Conservation (phyloP, 23 tunicate genomes). For the Oikopleura dioica region DNA sequence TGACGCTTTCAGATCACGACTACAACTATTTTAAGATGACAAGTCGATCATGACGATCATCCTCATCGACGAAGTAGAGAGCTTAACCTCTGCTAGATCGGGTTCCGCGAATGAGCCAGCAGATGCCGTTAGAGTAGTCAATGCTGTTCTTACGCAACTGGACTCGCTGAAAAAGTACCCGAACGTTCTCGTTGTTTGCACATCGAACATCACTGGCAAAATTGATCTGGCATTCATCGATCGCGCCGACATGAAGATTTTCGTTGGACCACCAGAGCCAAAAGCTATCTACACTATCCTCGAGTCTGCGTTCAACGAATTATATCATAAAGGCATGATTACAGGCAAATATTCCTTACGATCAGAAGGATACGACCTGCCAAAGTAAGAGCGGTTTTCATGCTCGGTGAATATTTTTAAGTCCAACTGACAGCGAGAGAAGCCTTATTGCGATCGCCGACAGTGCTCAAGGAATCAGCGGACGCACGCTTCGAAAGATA, state of each 20-base stretch:
- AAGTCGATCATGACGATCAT: conserved; percentile 32
- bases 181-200: conserved; percentile 65
- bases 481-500: conserved; percentile 61
- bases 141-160: conserved; percentile 72
- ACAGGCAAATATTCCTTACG: neutral
- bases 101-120: conserved; percentile 69
- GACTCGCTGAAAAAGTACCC: conserved; percentile 53
- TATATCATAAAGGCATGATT: conserved; percentile 17
- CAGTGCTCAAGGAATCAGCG: conserved; percentile 44
- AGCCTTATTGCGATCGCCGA: conserved; percentile 25
- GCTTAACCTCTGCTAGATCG: conserved; percentile 60
- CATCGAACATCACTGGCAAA: conserved; percentile 79
- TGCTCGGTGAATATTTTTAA: neutral
- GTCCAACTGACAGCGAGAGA: neutral
- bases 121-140: conserved; percentile 88
- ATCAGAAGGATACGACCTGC: neutral
- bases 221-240: conserved; percentile 80
- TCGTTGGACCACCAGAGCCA: conserved; percentile 41
- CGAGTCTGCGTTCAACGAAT: conserved; percentile 31
- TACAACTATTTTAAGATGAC: conserved; percentile 30
- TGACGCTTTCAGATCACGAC: neutral
- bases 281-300: conserved; percentile 54
- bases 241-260: conserved; percentile 87
- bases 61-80: conserved; percentile 81
- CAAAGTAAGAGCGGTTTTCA: neutral